Conservation (phyloP, 2,113 vertebrate genomes). For the mouse (Mus musculus) region DNA sequence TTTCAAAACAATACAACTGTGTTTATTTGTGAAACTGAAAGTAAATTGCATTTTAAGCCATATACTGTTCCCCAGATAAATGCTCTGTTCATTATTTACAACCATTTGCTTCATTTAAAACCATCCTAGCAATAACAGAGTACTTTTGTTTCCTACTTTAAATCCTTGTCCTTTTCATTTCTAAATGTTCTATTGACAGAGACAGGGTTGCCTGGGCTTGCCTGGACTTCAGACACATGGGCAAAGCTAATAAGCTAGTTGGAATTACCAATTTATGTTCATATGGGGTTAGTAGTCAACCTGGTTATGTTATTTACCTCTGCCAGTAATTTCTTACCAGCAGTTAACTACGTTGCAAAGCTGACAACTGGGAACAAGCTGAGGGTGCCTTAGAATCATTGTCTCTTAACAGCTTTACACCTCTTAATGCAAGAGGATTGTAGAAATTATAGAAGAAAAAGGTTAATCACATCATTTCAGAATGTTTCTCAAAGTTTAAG, state of each 20-base stretch:
- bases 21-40: constrained; percentile 85
- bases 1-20: constrained; percentile 87
- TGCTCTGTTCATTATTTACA: constrained; percentile 67
- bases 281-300: not conserved
- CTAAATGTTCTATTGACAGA: constrained; percentile 16
- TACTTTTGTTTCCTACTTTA: constrained; percentile 66
- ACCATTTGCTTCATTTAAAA: constrained; percentile 60
- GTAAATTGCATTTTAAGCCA: constrained; percentile 91
- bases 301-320: constrained; percentile 12
- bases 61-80: constrained; percentile 84
- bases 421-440: not conserved
- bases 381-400: constrained; percentile 74
- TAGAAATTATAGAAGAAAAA: not conserved
- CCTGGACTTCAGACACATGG: not conserved
- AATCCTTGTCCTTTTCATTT: constrained; percentile 54
- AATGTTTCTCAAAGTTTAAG: constrained; percentile 50
- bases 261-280: not conserved
- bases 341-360: constrained; percentile 35
- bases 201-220: constrained; percentile 22
- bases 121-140: constrained; percentile 41
- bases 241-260: constrained; percentile 53
- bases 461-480: not conserved
- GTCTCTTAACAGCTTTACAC: constrained; percentile 44
- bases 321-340: constrained; percentile 30
- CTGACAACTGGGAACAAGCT: constrained; percentile 29